Percentiles rank a stretch among this genome's conserved stretches.
These are phyloP conservation scores for Enteromius viviparus DNA, from an alignment of 2,797 vertebrate genomes.

Conservation along the genomic window DNA sequence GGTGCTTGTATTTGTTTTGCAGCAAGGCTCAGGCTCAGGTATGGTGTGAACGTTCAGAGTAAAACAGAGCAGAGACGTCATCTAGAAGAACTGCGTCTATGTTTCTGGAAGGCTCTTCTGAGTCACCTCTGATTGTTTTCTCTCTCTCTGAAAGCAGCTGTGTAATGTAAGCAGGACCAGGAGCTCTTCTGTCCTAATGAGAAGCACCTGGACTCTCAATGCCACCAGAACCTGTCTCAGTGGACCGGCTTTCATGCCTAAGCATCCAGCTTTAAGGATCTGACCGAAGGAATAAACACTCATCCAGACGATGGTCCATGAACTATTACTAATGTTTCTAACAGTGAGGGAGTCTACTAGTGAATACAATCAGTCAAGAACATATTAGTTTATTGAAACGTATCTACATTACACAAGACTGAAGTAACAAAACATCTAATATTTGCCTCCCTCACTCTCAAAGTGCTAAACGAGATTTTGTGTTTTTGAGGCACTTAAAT, in stretches of 20 bases:
- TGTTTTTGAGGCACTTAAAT: too few relatives aligned
- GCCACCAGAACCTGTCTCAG: constrained; percentile 18
- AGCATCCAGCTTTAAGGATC: too few relatives aligned
- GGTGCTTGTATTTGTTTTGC: constrained; percentile 28
- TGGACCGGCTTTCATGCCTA: too few relatives aligned
- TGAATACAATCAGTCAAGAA: background rate
- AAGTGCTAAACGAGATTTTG: too few relatives aligned
- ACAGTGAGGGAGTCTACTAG: too few relatives aligned
- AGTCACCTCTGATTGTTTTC: constrained; percentile 44
- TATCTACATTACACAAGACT: too few relatives aligned
- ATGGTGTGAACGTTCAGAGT: background rate
- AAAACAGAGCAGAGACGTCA: constrained; percentile 37
- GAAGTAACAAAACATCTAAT: too few relatives aligned
- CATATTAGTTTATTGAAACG: too few relatives aligned
- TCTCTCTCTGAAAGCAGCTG: constrained; percentile 65
- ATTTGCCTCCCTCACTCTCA: too few relatives aligned
- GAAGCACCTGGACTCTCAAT: constrained; percentile 60
- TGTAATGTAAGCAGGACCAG: constrained; percentile 59
- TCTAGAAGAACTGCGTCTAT: constrained; percentile 55
- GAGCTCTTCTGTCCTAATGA: constrained; percentile 57
- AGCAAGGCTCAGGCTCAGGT: constrained; percentile 24
- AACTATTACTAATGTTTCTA: too few relatives aligned
- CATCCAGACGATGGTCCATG: too few relatives aligned
- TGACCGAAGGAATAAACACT: too few relatives aligned
- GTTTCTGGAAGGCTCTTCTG: constrained; percentile 39